A percentile compares a stretch with the other conserved stretches of the same genome.
These are phyloP conservation scores for Hypocryptadius cinnamomeus DNA, from an alignment of 2,113 vertebrate genomes.

Conservation along the genomic window DNA sequence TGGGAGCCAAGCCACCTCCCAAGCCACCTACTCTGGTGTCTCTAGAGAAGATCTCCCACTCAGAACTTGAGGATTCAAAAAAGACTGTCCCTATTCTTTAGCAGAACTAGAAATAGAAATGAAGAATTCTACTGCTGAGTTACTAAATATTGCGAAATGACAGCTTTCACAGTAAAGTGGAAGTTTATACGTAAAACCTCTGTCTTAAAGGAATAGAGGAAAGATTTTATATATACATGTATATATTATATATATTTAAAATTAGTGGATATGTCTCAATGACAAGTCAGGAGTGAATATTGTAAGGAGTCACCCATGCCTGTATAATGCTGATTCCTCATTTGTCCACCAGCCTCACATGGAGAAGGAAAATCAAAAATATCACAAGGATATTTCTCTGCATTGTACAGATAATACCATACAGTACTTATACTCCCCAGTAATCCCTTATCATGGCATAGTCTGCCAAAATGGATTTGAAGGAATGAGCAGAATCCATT, in stretches of 20 bases:
- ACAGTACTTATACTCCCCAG: neutral
- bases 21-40: slow-evolving; percentile 53
- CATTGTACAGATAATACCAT: neutral
- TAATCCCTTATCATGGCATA: neutral
- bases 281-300: neutral
- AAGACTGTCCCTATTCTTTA: slow-evolving; percentile 40
- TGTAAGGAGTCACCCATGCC: neutral
- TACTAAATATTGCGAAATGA: neutral
- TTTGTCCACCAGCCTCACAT: neutral
- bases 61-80: slow-evolving; percentile 35
- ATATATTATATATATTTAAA: neutral
- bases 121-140: neutral
- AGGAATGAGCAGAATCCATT: neutral
- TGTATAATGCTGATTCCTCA: neutral
- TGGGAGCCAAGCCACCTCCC: no score
- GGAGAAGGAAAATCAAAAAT: neutral
- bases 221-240: neutral
- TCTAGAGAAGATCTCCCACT: slow-evolving; percentile 53
- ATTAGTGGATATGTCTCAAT: neutral
- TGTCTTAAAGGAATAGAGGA: neutral
- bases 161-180: neutral
- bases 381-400: neutral
- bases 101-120: slow-evolving; percentile 31
- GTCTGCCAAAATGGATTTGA: neutral
- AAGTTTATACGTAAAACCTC: neutral